A percentile compares a stretch with the other conserved stretches of the same genome.
Conservation (phyloP, 2,888 invertebrate species). For the Lepidocyrtoides sp. region DNA sequence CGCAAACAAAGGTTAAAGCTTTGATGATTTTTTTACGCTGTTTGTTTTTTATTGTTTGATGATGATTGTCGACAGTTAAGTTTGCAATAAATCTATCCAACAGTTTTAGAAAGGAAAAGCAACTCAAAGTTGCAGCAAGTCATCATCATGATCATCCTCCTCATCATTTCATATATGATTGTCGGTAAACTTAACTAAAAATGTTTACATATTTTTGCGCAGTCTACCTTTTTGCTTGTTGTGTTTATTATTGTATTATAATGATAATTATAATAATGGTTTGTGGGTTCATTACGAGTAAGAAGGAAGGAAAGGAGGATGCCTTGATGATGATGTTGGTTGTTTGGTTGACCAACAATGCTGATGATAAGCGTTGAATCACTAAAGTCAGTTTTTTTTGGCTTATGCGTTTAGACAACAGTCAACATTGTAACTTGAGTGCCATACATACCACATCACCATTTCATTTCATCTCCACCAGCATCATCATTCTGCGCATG, state of each 20-base stretch:
- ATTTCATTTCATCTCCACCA: too few relatives aligned
- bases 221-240: neutral
- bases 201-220: constrained; percentile 12
- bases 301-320: neutral
- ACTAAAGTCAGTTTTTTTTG: neutral
- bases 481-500: too few relatives aligned
- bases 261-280: constrained; percentile 30
- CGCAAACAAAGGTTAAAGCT: neutral
- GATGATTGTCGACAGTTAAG: constrained; percentile 31
- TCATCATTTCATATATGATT: constrained; percentile 24
- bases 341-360: constrained; percentile 27
- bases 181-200: constrained; percentile 52
- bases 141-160: neutral
- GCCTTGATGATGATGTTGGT: too few relatives aligned
- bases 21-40: neutral
- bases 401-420: neutral
- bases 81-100: constrained; percentile 9
- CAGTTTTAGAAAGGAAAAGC: constrained; percentile 47
- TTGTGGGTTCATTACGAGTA: neutral
- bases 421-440: too few relatives aligned
- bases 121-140: neutral
- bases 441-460: too few relatives aligned
- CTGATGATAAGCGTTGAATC: neutral
- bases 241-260: constrained; percentile 9
- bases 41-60: neutral